phyloP scores from a whole-genome alignment of 1,140 invertebrate genomes.

The Drosophila auraria region DNA sequence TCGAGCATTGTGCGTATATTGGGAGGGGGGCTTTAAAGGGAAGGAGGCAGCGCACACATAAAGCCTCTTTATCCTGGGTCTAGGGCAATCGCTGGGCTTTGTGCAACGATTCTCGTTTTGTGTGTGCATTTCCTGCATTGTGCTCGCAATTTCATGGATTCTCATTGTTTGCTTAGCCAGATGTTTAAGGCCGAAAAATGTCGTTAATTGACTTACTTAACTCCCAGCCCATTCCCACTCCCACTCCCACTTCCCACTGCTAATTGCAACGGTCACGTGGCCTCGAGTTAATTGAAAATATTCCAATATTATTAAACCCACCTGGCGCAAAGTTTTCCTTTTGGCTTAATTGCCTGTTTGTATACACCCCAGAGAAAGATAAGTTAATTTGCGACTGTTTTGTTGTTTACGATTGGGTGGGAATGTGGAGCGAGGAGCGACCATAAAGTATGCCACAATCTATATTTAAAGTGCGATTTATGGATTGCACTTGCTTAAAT shows the following conservation, averaged over 20 bases:
- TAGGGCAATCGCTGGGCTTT: constrained; percentile 43
- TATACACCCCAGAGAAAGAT: constrained; percentile 39
- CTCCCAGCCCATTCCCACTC: constrained; percentile 7
- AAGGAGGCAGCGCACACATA: neutral
- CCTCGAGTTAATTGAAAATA: constrained; percentile 35
- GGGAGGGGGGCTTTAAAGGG: neutral
- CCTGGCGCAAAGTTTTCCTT: constrained; percentile 44
- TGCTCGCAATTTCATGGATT: constrained; percentile 25
- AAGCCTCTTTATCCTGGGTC: constrained; percentile 45
- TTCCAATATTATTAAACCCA: constrained; percentile 19
- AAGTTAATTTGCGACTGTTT: constrained; percentile 38
- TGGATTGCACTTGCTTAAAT: constrained; percentile 27
- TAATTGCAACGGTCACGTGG: constrained; percentile 43
- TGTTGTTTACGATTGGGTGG: constrained; percentile 18
- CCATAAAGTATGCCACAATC: constrained; percentile 40
- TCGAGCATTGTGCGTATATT: constrained; percentile 20
- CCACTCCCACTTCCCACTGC: neutral
- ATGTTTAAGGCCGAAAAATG: constrained; percentile 45
- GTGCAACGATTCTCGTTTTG: constrained; percentile 27
- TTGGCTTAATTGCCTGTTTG: constrained; percentile 40
- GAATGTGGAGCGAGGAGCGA: constrained; percentile 10
- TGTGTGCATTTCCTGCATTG: constrained; percentile 21
- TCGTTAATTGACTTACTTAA: constrained; percentile 39
- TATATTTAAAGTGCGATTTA: constrained; percentile 35
- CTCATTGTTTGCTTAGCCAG: constrained; percentile 36